Base-by-base conservation (phyloP, 2,797 vertebrate genomes). In the Argya squamiceps region DNA sequence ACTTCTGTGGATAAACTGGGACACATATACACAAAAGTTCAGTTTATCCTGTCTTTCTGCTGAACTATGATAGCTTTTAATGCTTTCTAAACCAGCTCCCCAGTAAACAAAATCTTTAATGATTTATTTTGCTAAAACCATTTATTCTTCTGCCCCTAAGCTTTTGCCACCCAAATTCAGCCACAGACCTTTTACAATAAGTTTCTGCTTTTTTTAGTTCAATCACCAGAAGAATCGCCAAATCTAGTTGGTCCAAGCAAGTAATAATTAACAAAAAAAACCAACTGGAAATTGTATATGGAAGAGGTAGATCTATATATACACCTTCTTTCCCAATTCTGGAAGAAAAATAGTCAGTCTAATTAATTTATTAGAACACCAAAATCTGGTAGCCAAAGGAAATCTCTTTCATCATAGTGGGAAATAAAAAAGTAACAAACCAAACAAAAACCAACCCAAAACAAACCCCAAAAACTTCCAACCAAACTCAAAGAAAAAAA, bases 221-320 rank as follows among this genome's bases (percentile, higher is more conserved):
- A 50, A 15, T 26, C 15, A 59, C 30, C 22, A 78, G 24, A 60
- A 60, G 59, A 69, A 34, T 37, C 37, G 80, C 34, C 10, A 58
- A 65, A 36, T 41, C 16, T 30, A 21, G 30, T 1, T 15, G 4
- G 21, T 69, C 6, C 23, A 88, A 73, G 12, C 7, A 62, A 80
- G 24, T 12, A 39, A 23, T 41, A 52, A 47, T 43, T 65, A 74
- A 50, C 18, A 46, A 52, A 47, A 30, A 74, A 50, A 11, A 10
- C 0, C 0, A 3, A 14, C 4, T 46, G 21, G 30, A 30, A 91
- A 68, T 6, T 50, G 6, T 19, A 30, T n/a, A 22, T 43, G 15
- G 18, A 52, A 84, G 15, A 62, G 1, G 9, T 21, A 84, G n/a
- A 24, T 27, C 20, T 64, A 9, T 21, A 30, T 5, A 53, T 15